phyloP scores from a whole-genome alignment of 2,888 invertebrate genomes.

The Lasioglossum oenotherae region DNA sequence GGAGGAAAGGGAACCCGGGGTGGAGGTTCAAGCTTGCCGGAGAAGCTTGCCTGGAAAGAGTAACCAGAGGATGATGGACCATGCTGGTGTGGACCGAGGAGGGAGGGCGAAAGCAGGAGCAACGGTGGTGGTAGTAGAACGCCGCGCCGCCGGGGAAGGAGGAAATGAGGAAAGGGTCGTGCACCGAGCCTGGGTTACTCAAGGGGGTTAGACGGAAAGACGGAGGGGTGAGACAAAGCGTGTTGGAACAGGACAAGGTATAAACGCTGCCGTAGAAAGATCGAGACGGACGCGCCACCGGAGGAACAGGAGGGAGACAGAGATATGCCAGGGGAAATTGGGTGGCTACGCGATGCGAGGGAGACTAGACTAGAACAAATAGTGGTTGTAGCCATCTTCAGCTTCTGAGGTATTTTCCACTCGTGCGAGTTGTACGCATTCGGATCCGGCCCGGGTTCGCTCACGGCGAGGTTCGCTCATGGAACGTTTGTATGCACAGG shows the following conservation, averaged over 20 bases:
- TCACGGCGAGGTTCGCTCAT: slow-evolving; percentile 34
- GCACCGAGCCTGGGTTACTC: slow-evolving; percentile 66
- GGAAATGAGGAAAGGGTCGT: slow-evolving; percentile 65
- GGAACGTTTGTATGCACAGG: slow-evolving; percentile 63
- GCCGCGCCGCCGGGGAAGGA: slow-evolving; percentile 27
- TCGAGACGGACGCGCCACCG: slow-evolving; percentile 3
- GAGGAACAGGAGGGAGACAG: background rate
- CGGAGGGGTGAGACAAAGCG: slow-evolving; percentile 44
- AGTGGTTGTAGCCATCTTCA: slow-evolving; percentile 80
- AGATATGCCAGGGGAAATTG: slow-evolving; percentile 61
- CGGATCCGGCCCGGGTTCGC: slow-evolving; percentile 50
- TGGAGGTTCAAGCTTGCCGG: slow-evolving; percentile 35
- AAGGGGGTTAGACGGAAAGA: slow-evolving; percentile 62
- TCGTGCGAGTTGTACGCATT: slow-evolving; percentile 69
- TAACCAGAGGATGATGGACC: slow-evolving; percentile 50
- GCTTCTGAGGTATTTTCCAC: slow-evolving; percentile 78
- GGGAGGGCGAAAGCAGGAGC: slow-evolving; percentile 16
- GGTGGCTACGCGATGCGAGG: slow-evolving; percentile 72
- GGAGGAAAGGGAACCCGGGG: background rate
- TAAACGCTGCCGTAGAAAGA: slow-evolving; percentile 18
- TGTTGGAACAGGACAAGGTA: slow-evolving; percentile 40
- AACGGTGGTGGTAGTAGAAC: background rate
- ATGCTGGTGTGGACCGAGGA: slow-evolving; percentile 41
- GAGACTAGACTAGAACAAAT: slow-evolving; percentile 76
- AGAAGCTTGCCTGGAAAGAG: slow-evolving; percentile 46